phyloP scores from a whole-genome alignment of 2,797 vertebrate species.

The Sebastes ruberrimus region DNA sequence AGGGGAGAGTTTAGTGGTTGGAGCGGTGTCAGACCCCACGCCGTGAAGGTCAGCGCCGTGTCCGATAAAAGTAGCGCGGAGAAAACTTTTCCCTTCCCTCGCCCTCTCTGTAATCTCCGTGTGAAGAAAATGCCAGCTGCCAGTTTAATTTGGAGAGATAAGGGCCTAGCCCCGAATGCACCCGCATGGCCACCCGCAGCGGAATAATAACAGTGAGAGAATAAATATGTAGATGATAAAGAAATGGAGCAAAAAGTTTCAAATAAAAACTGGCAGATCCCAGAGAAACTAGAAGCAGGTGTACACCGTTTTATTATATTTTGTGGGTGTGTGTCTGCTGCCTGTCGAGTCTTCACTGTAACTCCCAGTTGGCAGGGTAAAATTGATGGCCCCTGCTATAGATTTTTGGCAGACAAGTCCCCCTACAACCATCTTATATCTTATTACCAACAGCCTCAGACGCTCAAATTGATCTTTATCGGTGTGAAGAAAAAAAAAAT shows the following conservation, averaged over 20 bases:
- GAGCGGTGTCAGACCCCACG: slow-evolving; percentile 21
- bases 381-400: slow-evolving; percentile 74
- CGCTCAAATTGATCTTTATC: slow-evolving; percentile 78
- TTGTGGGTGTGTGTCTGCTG: neutral
- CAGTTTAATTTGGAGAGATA: slow-evolving; percentile 76
- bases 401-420: slow-evolving; percentile 76
- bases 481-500: slow-evolving; percentile 60
- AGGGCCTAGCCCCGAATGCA: slow-evolving; percentile 47
- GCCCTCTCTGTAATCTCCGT: slow-evolving; percentile 65
- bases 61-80: slow-evolving; percentile 65
- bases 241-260: slow-evolving; percentile 8
- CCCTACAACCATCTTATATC: slow-evolving; percentile 75
- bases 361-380: slow-evolving; percentile 64
- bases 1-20: slow-evolving; percentile 39
- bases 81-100: slow-evolving; percentile 52
- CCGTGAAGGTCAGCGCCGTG: slow-evolving; percentile 67
- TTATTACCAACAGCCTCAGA: slow-evolving; percentile 76
- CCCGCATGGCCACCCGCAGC: slow-evolving; percentile 49
- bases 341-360: slow-evolving; percentile 40
- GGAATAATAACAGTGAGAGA: slow-evolving; percentile 26
- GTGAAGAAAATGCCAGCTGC: slow-evolving; percentile 72
- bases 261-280: slow-evolving; percentile 39
- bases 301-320: slow-evolving; percentile 53
- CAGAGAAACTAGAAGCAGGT: slow-evolving; percentile 46
- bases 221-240: slow-evolving; percentile 58